Conservation (phyloP, 2,113 vertebrate species). For the Daphoenositta chrysoptera region DNA sequence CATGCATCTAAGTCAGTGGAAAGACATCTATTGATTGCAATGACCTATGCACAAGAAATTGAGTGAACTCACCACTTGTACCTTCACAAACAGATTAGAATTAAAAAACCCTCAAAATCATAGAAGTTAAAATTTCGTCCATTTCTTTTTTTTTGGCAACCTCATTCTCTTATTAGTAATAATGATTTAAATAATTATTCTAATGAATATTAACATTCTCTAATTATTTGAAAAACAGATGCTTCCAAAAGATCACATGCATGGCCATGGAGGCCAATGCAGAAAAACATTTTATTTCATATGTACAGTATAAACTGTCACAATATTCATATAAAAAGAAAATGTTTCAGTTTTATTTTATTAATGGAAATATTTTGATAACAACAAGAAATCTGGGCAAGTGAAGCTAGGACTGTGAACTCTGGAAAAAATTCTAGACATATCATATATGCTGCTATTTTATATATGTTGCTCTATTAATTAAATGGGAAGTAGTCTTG, state of each 20-base stretch:
- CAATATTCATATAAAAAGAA: neutral
- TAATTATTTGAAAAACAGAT: neutral
- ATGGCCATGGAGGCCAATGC: neutral
- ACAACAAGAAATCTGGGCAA: neutral
- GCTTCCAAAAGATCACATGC: neutral
- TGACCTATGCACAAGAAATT: neutral
- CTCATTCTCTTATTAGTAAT: neutral
- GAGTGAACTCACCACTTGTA: neutral
- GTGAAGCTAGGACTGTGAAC: neutral
- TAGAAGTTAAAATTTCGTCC: neutral
- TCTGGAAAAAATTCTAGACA: neutral
- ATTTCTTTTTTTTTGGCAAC: rapidly evolving
- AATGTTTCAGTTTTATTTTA: neutral
- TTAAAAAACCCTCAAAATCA: neutral
- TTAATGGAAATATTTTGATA: neutral
- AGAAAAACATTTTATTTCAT: neutral
- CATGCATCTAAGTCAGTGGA: neutral
- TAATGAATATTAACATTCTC: neutral
- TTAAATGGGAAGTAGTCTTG: neutral
- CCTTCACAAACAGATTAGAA: neutral
- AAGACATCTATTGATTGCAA: neutral
- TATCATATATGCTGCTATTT: neutral
- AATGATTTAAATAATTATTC: neutral
- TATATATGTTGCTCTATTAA: neutral
- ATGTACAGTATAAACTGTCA: neutral